phyloP scores from a whole-genome alignment of 2,888 invertebrate species.

The Drosophila incognita region DNA sequence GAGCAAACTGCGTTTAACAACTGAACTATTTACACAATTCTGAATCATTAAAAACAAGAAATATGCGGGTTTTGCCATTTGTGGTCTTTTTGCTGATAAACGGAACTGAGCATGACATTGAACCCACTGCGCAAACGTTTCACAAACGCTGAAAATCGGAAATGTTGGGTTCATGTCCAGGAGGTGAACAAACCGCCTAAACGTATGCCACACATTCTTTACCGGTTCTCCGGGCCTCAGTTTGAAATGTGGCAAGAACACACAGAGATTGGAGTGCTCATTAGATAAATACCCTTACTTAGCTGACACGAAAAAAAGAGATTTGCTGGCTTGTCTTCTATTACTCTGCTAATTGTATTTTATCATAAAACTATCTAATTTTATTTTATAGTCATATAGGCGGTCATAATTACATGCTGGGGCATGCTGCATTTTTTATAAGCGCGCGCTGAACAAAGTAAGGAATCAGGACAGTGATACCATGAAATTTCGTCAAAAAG shows the following conservation, averaged over 20 bases:
- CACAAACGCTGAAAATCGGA: constrained; percentile 2
- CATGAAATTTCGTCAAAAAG: constrained; percentile 29
- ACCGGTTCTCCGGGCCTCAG: neutral
- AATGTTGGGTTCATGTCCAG: constrained; percentile 26
- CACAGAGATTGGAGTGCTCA: neutral
- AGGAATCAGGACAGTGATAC: constrained; percentile 34
- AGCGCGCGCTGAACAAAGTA: constrained; percentile 30
- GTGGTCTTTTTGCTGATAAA: constrained; percentile 65
- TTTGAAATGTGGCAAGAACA: neutral
- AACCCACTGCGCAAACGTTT: constrained; percentile 45
- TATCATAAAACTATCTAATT: neutral
- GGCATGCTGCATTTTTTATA: constrained; percentile 36
- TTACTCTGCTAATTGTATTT: neutral
- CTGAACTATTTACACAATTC: no score
- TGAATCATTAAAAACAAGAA: no score
- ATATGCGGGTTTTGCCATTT: constrained; percentile 13
- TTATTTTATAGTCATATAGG: neutral
- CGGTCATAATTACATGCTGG: neutral
- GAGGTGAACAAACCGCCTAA: constrained; percentile 34
- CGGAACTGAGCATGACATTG: constrained; percentile 52
- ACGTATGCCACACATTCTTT: constrained; percentile 36
- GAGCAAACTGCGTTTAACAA: no score
- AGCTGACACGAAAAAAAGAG: constrained; percentile 4
- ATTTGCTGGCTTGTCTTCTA: neutral
- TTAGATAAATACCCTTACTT: constrained; percentile 10